Evolutionary conservation across 2,113 vertebrate species (phyloP), one percentile per base, ranked within the genome.

Genomic region (Alaudala cheleensis): DNA sequence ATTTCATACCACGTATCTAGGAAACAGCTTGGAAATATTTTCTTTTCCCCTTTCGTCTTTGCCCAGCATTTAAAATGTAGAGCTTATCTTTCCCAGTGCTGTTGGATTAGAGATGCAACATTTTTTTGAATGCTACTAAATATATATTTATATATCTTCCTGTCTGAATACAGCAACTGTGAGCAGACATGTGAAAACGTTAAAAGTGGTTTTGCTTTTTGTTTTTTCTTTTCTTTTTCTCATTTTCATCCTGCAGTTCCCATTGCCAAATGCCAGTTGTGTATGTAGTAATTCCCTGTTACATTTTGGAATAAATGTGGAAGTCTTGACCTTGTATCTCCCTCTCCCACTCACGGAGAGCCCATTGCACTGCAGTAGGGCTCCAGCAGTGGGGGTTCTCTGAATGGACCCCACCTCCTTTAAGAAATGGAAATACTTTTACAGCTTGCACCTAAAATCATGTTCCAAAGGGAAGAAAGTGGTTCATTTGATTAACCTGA

Each of bases 261-360:
- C 91, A 26, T 65, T 86, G 83, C 64, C 73, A 19, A 79, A 50
- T 65, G 60, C 64, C 50, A 31, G 47, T 34, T 33, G n/a, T 39
- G 37, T 20, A 39, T 10, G 34, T 82, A 90, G 93, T 73, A 88
- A 95, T 91, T 96, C 93, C 53, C 58, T 69, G 65, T 31, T 96
- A 44, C 67, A 53, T 95, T 96, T 93, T 84, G 83, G 83, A 93
- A 95, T 81, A 92, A 89, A 91, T 85, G 73, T 40, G 42, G 69
- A 89, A 95, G 96, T 86, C 60, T 16, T 96, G 96, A 97, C 96
- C 95, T 97, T 97, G 97, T 77, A 93, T 88, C 88, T 96, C 11
- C 81, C 91, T 91, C 88, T 83, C 82, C 37, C 51, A 51, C 83
- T 94, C 58, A 5, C 42, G 58, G 64, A n/a, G 91, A 84, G 71